Evolutionary conservation across 2,797 vertebrate genomes (phyloP).

Genomic region (Takifugu rubripes): DNA sequence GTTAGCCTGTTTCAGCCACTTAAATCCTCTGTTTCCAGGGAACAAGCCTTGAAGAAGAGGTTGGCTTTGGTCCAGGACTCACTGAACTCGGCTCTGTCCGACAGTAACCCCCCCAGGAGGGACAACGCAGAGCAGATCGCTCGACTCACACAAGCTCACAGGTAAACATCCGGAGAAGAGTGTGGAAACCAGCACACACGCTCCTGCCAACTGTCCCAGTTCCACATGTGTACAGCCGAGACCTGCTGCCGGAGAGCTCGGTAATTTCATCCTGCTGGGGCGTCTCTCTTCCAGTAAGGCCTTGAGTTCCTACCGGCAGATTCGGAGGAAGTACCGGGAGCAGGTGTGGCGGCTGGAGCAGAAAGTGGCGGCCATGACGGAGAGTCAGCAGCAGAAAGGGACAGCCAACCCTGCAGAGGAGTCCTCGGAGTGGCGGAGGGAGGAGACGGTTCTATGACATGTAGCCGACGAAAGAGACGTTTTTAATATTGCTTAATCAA

Average conservation of each 20-base stretch:
- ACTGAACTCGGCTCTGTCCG: conserved; percentile 62
- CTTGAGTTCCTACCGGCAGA: conserved; percentile 77
- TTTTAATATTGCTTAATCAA: too few species aligned
- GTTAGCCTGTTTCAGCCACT: not conserved
- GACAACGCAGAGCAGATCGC: conserved; percentile 69
- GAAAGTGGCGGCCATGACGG: conserved; percentile 73
- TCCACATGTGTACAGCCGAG: too few species aligned
- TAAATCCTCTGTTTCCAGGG: conserved; percentile 45
- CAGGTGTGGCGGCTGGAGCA: conserved; percentile 82
- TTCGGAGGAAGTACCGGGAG: conserved; percentile 83
- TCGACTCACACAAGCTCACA: conserved; percentile 71
- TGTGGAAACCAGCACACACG: too few species aligned
- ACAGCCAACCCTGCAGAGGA: conserved; percentile 57
- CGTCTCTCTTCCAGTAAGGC: conserved; percentile 72
- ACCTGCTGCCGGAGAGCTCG: too few species aligned
- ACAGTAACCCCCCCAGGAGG: conserved; percentile 62
- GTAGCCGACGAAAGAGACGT: too few species aligned
- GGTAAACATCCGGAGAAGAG: conserved; percentile 39
- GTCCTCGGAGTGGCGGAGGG: conserved; percentile 65
- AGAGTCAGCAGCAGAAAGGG: conserved; percentile 70
- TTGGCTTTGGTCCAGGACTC: conserved; percentile 71
- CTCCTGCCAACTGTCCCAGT: too few species aligned
- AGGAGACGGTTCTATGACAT: conserved; percentile 76
- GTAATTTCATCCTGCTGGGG: too few species aligned
- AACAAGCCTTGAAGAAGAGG: conserved; percentile 72